Evolutionary conservation across 2,797 vertebrate genomes (phyloP).

Genomic region (Brachymystax lenok): DNA sequence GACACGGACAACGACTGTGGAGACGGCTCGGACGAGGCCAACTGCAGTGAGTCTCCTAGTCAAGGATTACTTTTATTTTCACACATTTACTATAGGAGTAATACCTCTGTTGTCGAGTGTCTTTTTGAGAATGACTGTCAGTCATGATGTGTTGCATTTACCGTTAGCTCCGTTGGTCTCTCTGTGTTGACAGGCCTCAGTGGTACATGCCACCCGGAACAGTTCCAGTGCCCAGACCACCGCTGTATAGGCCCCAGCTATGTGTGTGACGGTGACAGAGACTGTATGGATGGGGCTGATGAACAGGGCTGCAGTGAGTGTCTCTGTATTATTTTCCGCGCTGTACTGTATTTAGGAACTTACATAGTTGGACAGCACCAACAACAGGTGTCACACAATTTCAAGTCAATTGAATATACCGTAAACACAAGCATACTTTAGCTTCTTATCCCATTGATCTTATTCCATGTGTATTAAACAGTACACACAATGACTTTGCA

Average conservation of each 20-base stretch:
- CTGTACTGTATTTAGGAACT: neutral
- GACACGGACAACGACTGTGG: slow-evolving; percentile 98
- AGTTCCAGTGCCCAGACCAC: slow-evolving; percentile 94
- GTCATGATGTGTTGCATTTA: neutral
- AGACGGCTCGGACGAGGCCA: slow-evolving; percentile 91
- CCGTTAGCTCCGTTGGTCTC: no score
- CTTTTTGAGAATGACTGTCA: neutral
- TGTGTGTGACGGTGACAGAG: slow-evolving; percentile 92
- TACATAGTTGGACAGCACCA: no score
- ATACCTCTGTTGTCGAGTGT: neutral
- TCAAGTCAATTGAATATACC: slow-evolving; percentile 36
- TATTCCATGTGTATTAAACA: slow-evolving; percentile 45
- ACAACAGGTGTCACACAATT: slow-evolving; percentile 12
- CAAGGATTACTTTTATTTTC: neutral
- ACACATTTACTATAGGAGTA: neutral
- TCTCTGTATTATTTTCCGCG: neutral
- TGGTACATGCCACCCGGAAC: slow-evolving; percentile 83
- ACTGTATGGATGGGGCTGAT: slow-evolving; percentile 92
- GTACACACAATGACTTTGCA: slow-evolving; percentile 39
- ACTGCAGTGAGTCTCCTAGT: slow-evolving; percentile 84
- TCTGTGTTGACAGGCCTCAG: slow-evolving; percentile 71
- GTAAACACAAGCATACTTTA: slow-evolving; percentile 30
- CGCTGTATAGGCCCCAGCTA: slow-evolving; percentile 90
- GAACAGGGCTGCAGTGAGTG: slow-evolving; percentile 92
- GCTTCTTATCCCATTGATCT: slow-evolving; percentile 54